Evolutionary conservation across 2,888 invertebrate genomes (phyloP), one percentile per base, ranked within the genome.

Genomic region (Leptarthrus brevirostris): DNA sequence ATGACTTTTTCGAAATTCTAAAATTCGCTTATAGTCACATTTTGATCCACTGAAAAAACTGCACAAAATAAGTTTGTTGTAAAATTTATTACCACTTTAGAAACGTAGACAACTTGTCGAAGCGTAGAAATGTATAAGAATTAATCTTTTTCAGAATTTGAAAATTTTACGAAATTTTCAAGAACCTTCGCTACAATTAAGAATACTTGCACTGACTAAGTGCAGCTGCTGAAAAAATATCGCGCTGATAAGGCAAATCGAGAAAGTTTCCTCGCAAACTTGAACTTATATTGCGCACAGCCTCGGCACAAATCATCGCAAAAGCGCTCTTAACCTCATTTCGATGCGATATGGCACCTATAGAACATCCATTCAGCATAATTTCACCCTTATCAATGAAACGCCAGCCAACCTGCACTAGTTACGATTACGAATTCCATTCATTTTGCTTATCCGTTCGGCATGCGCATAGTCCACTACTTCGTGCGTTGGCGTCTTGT

Each of bases 341-440:
- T 52, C 69, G n/a, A 20, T 14, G 18, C 20, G 69, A 30, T 69
- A 69, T 69, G 16, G n/a, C 22, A 14, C 2, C 10, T 34, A 20
- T 44, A 34, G 52, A 49, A 16, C 34, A 47, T n/a, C 34, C 30
- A 36, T 34, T 30, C 52, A 52, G 52, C 34, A 52, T 52, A 69
- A 69, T 69, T 69, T 69, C 69, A 34, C 69, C 34, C 52, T 69
- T 34, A 66, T 44, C 30, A 69, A 69, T 52, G 52, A 34, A 69
- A 66, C 20, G 36, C 3, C 34, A 34, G 18, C 64, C 5, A 64
- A 44, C 20, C 26, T 34, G 52, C 52, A 52, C 69, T 66, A 66
- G 36, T 34, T 44, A 49, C 18, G 52, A 40, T 40, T 40, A n/a
- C n/a, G 52, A 69, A 52, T 69, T 52, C 52, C 20, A 69, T 52